Evolutionary conservation across 2,888 invertebrate genomes (phyloP).

Genomic region (Drosophila tripunctata): DNA sequence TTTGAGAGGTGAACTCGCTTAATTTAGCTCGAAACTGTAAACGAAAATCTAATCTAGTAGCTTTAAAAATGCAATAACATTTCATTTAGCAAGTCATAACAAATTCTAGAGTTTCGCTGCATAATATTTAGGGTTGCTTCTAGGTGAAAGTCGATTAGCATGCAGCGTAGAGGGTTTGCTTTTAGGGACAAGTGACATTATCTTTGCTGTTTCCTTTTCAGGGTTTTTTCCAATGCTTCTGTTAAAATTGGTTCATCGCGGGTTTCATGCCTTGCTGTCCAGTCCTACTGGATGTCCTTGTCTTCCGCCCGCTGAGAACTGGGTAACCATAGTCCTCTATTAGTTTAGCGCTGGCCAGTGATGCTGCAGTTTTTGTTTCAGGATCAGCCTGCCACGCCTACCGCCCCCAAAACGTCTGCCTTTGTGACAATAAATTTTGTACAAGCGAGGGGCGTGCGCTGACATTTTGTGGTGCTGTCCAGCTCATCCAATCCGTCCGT

Average conservation of each 20-base stretch:
- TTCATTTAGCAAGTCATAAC: neutral
- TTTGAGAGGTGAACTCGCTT: no score
- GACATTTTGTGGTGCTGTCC: conserved; percentile 64
- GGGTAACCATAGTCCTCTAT: conserved; percentile 29
- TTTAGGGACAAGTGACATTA: conserved; percentile 23
- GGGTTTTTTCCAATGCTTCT: neutral
- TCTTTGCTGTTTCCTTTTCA: conserved; percentile 10
- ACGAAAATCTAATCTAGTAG: neutral
- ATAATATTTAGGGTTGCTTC: neutral
- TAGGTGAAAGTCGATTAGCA: conserved; percentile 12
- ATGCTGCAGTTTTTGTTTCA: conserved; percentile 25
- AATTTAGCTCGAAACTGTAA: no score
- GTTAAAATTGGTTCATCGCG: conserved; percentile 19
- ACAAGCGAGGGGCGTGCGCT: conserved; percentile 69
- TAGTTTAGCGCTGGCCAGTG: conserved; percentile 46
- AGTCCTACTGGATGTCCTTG: neutral
- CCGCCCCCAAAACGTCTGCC: neutral
- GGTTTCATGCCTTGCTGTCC: conserved; percentile 13
- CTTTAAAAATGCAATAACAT: neutral
- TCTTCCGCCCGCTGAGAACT: neutral
- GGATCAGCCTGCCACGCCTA: conserved; percentile 15
- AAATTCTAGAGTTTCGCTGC: neutral
- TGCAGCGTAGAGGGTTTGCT: conserved; percentile 11
- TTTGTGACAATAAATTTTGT: conserved; percentile 72
- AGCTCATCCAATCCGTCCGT: conserved; percentile 34